Evolutionary conservation across 2,113 vertebrate genomes (phyloP).

Genomic region (Macquaria australasica): DNA sequence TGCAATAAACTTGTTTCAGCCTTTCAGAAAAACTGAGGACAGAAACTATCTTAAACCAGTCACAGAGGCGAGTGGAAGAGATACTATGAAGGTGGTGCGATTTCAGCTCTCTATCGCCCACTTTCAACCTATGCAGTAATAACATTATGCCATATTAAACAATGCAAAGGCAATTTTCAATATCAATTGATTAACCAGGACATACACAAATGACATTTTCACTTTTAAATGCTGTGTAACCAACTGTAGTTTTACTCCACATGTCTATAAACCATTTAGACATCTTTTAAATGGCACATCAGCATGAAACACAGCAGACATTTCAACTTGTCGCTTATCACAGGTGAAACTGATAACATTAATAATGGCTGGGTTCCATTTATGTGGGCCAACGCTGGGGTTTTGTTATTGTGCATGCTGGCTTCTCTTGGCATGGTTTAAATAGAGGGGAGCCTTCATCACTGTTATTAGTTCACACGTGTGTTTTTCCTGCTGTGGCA

Average conservation of each 20-base stretch:
- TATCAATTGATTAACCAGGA: neutral
- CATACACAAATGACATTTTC: neutral
- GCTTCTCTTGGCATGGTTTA: neutral
- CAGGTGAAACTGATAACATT: neutral
- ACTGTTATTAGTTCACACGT: neutral
- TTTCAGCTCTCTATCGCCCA: neutral
- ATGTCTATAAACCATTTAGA: neutral
- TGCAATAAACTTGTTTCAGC: neutral
- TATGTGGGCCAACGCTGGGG: neutral
- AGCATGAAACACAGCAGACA: neutral
- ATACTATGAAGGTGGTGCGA: too few relatives aligned
- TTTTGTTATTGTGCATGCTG: neutral
- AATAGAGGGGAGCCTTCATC: neutral
- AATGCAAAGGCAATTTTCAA: neutral
- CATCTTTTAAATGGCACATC: constrained; percentile 3
- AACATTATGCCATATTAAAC: neutral
- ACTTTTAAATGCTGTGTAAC: neutral
- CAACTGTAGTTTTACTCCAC: neutral
- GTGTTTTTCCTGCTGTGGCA: neutral
- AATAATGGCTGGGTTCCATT: neutral
- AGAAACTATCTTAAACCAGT: too few relatives aligned
- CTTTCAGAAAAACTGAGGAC: neutral
- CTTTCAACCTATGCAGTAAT: neutral
- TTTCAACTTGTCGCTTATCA: neutral
- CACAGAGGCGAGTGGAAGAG: too few relatives aligned